Evolutionary conservation across 1,140 invertebrate species (phyloP).

Genomic region (Drosophila ficusphila): DNA sequence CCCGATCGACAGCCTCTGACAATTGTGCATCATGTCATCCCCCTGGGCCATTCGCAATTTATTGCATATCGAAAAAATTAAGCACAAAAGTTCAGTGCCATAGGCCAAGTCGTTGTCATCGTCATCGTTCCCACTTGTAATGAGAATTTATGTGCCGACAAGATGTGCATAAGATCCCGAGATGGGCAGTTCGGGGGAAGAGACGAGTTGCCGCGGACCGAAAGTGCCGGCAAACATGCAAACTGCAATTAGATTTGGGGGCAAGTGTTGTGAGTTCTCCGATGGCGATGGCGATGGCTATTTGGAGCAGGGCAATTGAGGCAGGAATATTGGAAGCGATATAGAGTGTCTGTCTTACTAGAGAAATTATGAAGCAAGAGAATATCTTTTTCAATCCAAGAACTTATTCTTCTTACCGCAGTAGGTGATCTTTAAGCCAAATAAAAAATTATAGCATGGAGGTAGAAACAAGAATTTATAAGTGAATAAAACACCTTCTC

Average conservation of each 20-base stretch:
- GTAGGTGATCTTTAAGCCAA: no score
- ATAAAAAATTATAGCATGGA: no score
- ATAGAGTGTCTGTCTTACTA: background rate
- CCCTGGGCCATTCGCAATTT: slow-evolving; percentile 64
- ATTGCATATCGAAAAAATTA: slow-evolving; percentile 74
- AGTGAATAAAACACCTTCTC: no score
- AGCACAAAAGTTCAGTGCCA: slow-evolving; percentile 81
- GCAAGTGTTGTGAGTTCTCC: slow-evolving; percentile 27
- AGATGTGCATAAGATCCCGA: slow-evolving; percentile 54
- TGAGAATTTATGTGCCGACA: slow-evolving; percentile 79
- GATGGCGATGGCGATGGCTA: background rate
- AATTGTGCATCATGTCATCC: slow-evolving; percentile 4
- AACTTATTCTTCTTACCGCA: no score
- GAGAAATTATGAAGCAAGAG: no score
- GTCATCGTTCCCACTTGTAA: slow-evolving; percentile 56
- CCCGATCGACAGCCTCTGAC: slow-evolving; percentile 4
- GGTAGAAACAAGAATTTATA: no score
- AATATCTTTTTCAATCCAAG: no score
- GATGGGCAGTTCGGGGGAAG: background rate
- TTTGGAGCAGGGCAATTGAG: slow-evolving; percentile 8
- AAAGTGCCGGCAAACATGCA: slow-evolving; percentile 67
- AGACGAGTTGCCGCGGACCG: background rate
- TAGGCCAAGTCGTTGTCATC: slow-evolving; percentile 56
- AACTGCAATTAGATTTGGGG: slow-evolving; percentile 59
- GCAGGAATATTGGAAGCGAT: background rate